These are phyloP conservation scores for Erpobdella octoculata DNA, from an alignment of 2,888 invertebrate species.

Conservation along the genomic window DNA sequence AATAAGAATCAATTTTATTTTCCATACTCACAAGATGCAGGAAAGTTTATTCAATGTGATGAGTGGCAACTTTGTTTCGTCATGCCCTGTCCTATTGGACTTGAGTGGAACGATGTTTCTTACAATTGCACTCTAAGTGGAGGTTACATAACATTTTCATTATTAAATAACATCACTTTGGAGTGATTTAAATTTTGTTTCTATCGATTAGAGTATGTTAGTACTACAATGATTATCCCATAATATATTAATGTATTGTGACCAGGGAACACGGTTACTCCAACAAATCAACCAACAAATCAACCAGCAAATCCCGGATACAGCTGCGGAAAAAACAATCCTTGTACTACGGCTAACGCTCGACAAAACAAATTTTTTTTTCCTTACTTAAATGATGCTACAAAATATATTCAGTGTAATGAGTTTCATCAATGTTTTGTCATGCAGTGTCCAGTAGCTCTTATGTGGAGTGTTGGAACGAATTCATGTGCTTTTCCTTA, in stretches of 20 bases:
- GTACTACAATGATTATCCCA: too few relatives aligned
- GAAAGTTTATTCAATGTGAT: slow-evolving; percentile 42
- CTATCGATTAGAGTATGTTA: neutral
- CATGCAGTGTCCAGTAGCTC: slow-evolving; percentile 39
- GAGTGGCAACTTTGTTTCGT: slow-evolving; percentile 39
- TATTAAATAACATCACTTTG: too few relatives aligned
- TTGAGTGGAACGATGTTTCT: slow-evolving; percentile 39
- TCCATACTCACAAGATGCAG: slow-evolving; percentile 36
- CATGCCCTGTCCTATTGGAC: slow-evolving; percentile 39
- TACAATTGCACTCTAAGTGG: neutral
- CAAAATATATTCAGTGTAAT: slow-evolving; percentile 42
- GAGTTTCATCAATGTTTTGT: slow-evolving; percentile 39
- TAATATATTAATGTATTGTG: too few relatives aligned
- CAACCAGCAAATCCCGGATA: neutral
- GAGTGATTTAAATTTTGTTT: neutral
- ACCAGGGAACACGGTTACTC: too few relatives aligned
- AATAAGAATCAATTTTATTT: slow-evolving; percentile 36
- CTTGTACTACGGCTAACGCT: slow-evolving; percentile 40
- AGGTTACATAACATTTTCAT: too few relatives aligned
- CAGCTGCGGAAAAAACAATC: slow-evolving; percentile 37
- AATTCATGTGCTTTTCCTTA: neutral
- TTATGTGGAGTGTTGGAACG: slow-evolving; percentile 39
- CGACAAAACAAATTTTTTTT: slow-evolving; percentile 37
- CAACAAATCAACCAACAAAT: too few relatives aligned
- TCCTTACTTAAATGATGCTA: slow-evolving; percentile 36